These are phyloP conservation scores for Rhyzopertha dominica DNA, from an alignment of 1,140 invertebrate species.

Conservation along the genomic window DNA sequence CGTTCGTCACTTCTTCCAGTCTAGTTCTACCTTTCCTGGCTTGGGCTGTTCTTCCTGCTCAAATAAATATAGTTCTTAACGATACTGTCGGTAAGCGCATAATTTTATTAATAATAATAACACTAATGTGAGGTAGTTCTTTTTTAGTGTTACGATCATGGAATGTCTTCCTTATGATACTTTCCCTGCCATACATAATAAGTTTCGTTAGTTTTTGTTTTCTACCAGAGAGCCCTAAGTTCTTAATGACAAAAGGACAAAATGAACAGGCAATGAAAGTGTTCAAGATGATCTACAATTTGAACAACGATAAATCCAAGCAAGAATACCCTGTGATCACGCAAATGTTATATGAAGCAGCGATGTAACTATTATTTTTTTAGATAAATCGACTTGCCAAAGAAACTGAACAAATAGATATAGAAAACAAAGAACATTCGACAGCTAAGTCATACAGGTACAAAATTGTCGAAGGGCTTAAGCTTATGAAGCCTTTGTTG, in stretches of 20 bases:
- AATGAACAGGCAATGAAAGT: constrained; percentile 59
- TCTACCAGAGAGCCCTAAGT: constrained; percentile 76
- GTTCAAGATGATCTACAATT: constrained; percentile 53
- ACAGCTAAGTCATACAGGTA: no score
- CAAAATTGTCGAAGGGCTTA: no score
- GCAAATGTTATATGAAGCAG: no score
- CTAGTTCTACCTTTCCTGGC: constrained; percentile 52
- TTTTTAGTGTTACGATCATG: constrained; percentile 57
- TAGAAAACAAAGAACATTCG: no score
- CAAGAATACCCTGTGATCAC: constrained; percentile 61
- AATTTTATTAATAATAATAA: constrained; percentile 38
- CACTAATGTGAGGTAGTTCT: constrained; percentile 26
- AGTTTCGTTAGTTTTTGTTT: constrained; percentile 57
- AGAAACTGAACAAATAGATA: no score
- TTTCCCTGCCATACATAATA: constrained; percentile 60
- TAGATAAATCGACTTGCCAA: no score
- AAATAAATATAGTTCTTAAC: constrained; percentile 44
- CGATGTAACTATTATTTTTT: no score
- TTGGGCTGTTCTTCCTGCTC: constrained; percentile 50
- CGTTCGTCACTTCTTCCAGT: constrained; percentile 53
- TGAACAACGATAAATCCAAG: constrained; percentile 55
- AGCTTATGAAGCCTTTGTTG: no score
- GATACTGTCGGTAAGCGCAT: no score
- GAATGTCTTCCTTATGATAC: constrained; percentile 65
- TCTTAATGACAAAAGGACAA: constrained; percentile 64